Conservation (phyloP, 2,113 vertebrate species). For the Megaleporinus macrocephalus region DNA sequence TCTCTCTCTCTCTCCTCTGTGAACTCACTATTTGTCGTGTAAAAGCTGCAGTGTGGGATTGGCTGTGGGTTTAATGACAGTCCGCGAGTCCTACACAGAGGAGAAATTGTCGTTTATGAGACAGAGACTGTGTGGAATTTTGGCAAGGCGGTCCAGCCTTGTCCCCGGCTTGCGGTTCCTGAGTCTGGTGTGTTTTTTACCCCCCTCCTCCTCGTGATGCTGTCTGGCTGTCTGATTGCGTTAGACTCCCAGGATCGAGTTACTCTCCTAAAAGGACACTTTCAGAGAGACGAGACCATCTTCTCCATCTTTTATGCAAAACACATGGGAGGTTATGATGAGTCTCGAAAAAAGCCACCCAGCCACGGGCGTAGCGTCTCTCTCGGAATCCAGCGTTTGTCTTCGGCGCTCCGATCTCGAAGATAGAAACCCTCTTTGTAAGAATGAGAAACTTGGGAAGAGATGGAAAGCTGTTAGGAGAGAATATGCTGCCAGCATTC, state of each 20-base stretch:
- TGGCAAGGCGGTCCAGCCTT: slow-evolving; percentile 8
- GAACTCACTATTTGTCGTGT: background rate
- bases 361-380: no score
- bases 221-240: background rate
- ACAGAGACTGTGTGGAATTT: slow-evolving; percentile 14
- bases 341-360: background rate
- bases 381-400: no score
- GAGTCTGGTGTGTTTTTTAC: background rate
- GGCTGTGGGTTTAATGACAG: slow-evolving; percentile 8
- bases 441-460: no score
- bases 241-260: slow-evolving; percentile 5
- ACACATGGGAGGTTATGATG: background rate
- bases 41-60: slow-evolving; percentile 24
- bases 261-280: slow-evolving; percentile 4
- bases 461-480: no score
- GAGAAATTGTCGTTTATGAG: slow-evolving; percentile 31
- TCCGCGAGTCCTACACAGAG: background rate
- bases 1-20: background rate
- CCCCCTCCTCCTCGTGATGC: background rate
- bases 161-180: slow-evolving; percentile 3
- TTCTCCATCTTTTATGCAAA: background rate
- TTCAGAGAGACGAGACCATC: background rate
- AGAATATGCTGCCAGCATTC: no score
- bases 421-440: no score
- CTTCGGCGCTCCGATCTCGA: no score